Evolutionary conservation across 2,888 invertebrate species (phyloP), one percentile per base, ranked within the genome.

Genomic region (Luffia ferchaultella): DNA sequence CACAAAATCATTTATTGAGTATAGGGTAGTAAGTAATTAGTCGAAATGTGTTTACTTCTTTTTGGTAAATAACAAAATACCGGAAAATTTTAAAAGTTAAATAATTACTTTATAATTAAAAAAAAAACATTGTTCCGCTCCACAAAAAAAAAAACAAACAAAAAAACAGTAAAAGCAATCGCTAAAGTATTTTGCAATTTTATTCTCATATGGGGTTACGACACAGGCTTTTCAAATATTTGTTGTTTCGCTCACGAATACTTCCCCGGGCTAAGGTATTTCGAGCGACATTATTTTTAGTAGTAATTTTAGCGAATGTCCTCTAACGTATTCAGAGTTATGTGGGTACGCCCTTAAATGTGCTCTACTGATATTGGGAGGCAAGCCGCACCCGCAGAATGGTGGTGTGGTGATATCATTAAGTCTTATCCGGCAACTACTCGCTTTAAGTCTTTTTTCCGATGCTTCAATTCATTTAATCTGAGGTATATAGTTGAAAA

Each of bases 241-340:
- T n/a, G n/a, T n/a, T n/a, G n/a, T 30, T 30, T 30, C 3, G 30
- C 30, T 30, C 30, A 30, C 12, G 30, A 30, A 30, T 30, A 12
- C 30, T 30, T 30, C 30, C 30, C 30, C 12, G 3, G 30, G 12
- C 30, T 30, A 12, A 30, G 12, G 30, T 12, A 12, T 7, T 12
- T 78, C 73, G 75, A 69, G 77, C 42, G 76, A 76, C 82, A 79
- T 80, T 80, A 83, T 82, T 83, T 82, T 82, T 82, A n/a, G 78
- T 77, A 79, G 82, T 82, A 77, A 82, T 82, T 83, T 83, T 75
- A 60, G 72, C 71, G 73, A 82, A 82, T 82, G 82, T 80, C 77
- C 78, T 79, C 82, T 82, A 79, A 82, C 82, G 82, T 83, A 82
- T 83, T 80, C 79, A 79, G 76, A 79, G 74, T 42, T 68, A 72